These are phyloP conservation scores for Pangasius larnaudii DNA, from an alignment of 2,797 vertebrate genomes.

Conservation along the genomic window DNA sequence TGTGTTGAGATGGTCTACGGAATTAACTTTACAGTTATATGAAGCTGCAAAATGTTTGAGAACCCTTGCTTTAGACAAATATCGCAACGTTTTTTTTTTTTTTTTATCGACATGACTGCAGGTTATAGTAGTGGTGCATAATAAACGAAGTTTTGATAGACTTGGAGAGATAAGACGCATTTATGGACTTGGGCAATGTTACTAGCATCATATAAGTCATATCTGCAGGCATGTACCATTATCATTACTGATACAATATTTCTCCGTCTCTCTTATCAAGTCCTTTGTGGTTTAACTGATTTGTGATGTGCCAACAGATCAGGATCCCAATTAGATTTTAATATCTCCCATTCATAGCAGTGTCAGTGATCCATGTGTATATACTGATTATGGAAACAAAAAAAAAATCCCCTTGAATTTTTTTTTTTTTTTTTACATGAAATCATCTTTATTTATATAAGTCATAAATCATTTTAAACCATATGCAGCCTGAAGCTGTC, in stretches of 20 bases:
- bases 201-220: background rate
- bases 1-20: background rate
- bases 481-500: background rate
- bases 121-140: background rate
- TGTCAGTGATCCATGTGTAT: background rate
- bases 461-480: background rate
- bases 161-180: background rate
- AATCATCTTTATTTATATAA: background rate
- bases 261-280: conserved; percentile 12
- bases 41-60: background rate
- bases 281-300: background rate
- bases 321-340: background rate
- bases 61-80: background rate
- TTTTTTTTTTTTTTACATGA: background rate
- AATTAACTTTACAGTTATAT: background rate
- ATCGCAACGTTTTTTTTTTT: background rate
- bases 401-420: background rate
- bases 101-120: background rate
- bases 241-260: background rate
- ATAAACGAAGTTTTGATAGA: too few species aligned
- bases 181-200: conserved; percentile 8
- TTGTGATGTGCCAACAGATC: background rate
- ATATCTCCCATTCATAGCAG: background rate
- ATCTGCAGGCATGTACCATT: background rate
- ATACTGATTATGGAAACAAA: background rate